Evolutionary conservation across 2,888 invertebrate genomes (phyloP), one percentile per base, ranked within the genome.

Genomic region (Pasiphila rectangulata): DNA sequence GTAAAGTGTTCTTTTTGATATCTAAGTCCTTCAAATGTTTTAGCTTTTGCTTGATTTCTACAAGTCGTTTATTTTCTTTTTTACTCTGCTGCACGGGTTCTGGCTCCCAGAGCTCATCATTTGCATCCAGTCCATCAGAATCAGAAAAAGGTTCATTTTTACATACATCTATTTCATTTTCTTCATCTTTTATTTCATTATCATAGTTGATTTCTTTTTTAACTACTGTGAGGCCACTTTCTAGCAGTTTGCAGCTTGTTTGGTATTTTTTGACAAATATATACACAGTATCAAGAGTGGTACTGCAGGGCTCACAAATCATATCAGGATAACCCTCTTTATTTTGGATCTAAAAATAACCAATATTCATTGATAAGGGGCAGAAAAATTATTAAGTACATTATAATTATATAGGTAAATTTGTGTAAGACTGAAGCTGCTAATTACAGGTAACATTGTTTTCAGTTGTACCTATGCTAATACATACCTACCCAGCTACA

Each of bases 301-400:
- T 57, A 52, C 73, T 71, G 64, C 87, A 88, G 15, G 51, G 46
- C 4, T 61, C 52, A 63, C 87, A 88, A 48, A 87, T 81, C 51
- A 66, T 67, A 34, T 70, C 72, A 30, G 87, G 87, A 60, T 73
- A 83, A 17, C 85, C 86, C 37, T 73, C 69, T 21, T 75, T 50
- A 54, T 87, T 81, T 64, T 83, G 72, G 53, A 88, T 61, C 87
- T 88, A 70, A 4, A 48, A n/a, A n/a, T n/a, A n/a, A n/a, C n/a
- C n/a, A n/a, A n/a, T n/a, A n/a, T n/a, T n/a, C n/a, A n/a, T n/a
- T n/a, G n/a, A n/a, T n/a, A n/a, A n/a, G n/a, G n/a, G n/a, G n/a
- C n/a, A n/a, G n/a, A n/a, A n/a, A n/a, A n/a, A n/a, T n/a, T n/a
- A n/a, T n/a, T n/a, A n/a, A n/a, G n/a, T n/a, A n/a, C n/a, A n/a